Evolutionary conservation across 2,113 vertebrate genomes (phyloP).

Genomic region (Ictalurus punctatus): DNA sequence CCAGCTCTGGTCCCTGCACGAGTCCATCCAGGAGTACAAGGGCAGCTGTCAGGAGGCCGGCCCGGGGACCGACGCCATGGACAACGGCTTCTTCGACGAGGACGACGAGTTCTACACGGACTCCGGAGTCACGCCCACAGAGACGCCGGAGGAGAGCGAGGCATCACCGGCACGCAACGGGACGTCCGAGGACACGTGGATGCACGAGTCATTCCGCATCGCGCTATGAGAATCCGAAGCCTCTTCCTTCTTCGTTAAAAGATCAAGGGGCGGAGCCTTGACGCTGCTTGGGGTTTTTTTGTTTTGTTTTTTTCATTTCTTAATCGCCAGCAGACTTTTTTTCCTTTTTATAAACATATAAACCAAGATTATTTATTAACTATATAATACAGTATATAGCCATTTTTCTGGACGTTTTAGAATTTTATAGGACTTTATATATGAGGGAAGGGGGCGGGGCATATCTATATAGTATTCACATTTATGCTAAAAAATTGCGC

Average conservation of each 20-base stretch:
- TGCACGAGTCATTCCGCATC: slow-evolving; percentile 77
- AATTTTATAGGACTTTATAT: slow-evolving; percentile 48
- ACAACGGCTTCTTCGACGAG: slow-evolving; percentile 95
- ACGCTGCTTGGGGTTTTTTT: slow-evolving; percentile 48
- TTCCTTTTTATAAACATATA: slow-evolving; percentile 63
- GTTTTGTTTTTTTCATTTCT: slow-evolving; percentile 36
- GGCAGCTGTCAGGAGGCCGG: slow-evolving; percentile 91
- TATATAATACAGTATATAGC: slow-evolving; percentile 66
- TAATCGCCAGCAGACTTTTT: slow-evolving; percentile 50
- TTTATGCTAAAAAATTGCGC: slow-evolving; percentile 39
- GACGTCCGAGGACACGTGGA: slow-evolving; percentile 74
- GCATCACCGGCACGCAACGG: slow-evolving; percentile 62
- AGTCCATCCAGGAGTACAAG: slow-evolving; percentile 99
- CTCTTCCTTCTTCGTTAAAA: neutral
- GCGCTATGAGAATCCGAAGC: slow-evolving; percentile 65
- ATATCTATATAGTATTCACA: slow-evolving; percentile 43
- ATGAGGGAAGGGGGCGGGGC: slow-evolving; percentile 21
- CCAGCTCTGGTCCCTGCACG: slow-evolving; percentile 95
- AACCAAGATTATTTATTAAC: slow-evolving; percentile 70
- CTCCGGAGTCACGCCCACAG: slow-evolving; percentile 70
- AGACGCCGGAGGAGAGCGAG: slow-evolving; percentile 58
- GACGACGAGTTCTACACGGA: slow-evolving; percentile 90
- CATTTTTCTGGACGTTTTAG: slow-evolving; percentile 41
- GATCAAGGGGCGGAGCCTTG: slow-evolving; percentile 1
- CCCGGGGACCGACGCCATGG: slow-evolving; percentile 84